These are phyloP conservation scores for Scaptodrosophila lebanonensis DNA, from an alignment of 1,140 invertebrate genomes.

Conservation along the genomic window DNA sequence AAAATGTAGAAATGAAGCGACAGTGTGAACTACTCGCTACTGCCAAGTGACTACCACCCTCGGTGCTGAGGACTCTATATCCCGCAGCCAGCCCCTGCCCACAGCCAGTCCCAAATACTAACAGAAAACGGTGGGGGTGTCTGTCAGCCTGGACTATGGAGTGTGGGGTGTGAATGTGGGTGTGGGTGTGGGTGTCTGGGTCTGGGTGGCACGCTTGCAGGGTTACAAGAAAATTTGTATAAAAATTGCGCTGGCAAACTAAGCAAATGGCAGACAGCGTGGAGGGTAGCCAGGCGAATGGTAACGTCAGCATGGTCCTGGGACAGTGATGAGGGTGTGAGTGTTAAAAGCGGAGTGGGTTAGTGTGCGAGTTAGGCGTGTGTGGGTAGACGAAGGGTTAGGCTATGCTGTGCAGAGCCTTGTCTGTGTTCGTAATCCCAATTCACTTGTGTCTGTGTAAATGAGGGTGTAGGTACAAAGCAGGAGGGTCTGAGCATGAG, in stretches of 20 bases:
- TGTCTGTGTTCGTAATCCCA: conserved; percentile 34
- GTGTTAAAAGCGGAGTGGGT: background rate
- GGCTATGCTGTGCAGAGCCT: conserved; percentile 15
- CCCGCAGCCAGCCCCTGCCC: too few species aligned
- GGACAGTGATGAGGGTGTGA: conserved; percentile 6
- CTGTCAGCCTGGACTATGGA: conserved; percentile 25
- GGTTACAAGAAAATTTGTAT: conserved; percentile 64
- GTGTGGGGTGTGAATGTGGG: conserved; percentile 3
- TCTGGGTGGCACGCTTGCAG: conserved; percentile 7
- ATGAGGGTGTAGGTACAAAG: conserved; percentile 31
- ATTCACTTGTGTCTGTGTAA: conserved; percentile 38
- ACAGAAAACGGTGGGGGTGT: too few species aligned
- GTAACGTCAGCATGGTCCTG: too few species aligned
- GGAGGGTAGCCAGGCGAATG: conserved; percentile 41
- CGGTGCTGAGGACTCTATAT: background rate
- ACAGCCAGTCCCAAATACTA: conserved; percentile 36
- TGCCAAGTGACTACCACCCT: conserved; percentile 48
- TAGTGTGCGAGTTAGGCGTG: conserved; percentile 12
- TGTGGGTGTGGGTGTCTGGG: background rate
- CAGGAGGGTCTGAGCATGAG: conserved; percentile 20
- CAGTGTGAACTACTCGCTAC: conserved; percentile 37
- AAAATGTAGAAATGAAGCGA: conserved; percentile 38
- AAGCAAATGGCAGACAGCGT: conserved; percentile 53
- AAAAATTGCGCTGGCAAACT: conserved; percentile 68
- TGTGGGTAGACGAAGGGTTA: conserved; percentile 33